Percentiles rank a stretch among this genome's conserved stretches.
phyloP scores from a whole-genome alignment of 2,113 vertebrate genomes.

The Amia ocellicauda region DNA sequence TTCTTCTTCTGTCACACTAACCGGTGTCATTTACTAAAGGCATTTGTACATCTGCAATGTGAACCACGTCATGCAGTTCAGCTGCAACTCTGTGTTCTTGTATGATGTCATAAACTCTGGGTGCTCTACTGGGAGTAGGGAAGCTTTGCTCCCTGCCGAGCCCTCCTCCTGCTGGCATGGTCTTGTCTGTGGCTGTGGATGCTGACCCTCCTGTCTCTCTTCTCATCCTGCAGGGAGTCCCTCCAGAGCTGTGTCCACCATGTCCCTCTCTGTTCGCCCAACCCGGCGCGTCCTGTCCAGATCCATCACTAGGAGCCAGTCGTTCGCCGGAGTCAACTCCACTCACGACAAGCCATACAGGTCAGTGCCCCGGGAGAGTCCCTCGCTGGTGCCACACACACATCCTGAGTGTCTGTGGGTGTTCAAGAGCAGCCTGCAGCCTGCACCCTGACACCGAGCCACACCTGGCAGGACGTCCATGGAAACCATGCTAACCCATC shows the following conservation, averaged over 20 bases:
- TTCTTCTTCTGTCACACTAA: too few relatives aligned
- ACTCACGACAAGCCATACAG: constrained; percentile 80
- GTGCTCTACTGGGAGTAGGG: too few relatives aligned
- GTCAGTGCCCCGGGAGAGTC: constrained; percentile 62
- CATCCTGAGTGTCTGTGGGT: constrained; percentile 1
- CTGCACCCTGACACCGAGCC: constrained; percentile 1
- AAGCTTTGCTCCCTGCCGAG: constrained; percentile 31
- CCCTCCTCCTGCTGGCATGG: constrained; percentile 36
- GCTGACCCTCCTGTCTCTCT: constrained; percentile 19
- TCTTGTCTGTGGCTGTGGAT: constrained; percentile 32
- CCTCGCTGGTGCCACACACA: neutral
- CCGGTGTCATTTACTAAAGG: too few relatives aligned
- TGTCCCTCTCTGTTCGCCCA: constrained; percentile 89
- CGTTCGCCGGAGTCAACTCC: constrained; percentile 90
- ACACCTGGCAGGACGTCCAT: constrained; percentile 44
- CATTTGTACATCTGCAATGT: too few relatives aligned
- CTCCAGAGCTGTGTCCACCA: constrained; percentile 83
- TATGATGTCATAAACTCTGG: too few relatives aligned
- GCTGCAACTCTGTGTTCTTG: too few relatives aligned
- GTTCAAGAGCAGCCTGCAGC: neutral
- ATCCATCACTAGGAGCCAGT: constrained; percentile 94
- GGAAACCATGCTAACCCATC: constrained; percentile 10
- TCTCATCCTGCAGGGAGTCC: constrained; percentile 74
- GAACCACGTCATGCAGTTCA: too few relatives aligned
- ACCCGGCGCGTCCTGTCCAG: constrained; percentile 72